Percentiles rank a stretch among this genome's conserved stretches.
These are phyloP conservation scores for Halictus rubicundus DNA, from an alignment of 1,140 invertebrate species.

Conservation along the genomic window DNA sequence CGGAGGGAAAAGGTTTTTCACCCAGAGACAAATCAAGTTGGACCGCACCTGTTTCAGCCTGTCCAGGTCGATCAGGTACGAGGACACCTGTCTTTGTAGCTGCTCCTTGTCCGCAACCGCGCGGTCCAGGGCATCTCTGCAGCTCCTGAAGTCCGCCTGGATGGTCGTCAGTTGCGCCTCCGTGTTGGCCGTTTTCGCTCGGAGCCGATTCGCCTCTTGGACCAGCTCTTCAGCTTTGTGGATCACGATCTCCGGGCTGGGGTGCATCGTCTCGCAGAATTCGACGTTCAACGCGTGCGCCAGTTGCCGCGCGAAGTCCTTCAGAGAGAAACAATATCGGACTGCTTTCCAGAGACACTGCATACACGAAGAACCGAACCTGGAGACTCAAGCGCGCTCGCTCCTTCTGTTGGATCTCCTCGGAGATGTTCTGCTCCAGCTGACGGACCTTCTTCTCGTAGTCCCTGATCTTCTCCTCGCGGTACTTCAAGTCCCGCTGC, in stretches of 20 bases:
- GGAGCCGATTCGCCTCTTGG: conserved; percentile 82
- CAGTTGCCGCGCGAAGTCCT: conserved; percentile 86
- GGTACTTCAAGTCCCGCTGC: conserved; percentile 87
- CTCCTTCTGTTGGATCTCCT: conserved; percentile 81
- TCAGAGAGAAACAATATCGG: conserved; percentile 27
- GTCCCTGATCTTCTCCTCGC: conserved; percentile 88
- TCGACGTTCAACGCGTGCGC: conserved; percentile 85
- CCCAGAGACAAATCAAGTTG: no score
- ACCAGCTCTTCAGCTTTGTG: conserved; percentile 87
- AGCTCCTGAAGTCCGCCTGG: conserved; percentile 85
- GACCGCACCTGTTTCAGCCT: conserved; percentile 81
- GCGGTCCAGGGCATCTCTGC: conserved; percentile 84
- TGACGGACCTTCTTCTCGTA: conserved; percentile 87
- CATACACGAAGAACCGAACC: conserved; percentile 31
- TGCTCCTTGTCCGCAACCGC: conserved; percentile 85
- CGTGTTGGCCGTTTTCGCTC: conserved; percentile 80
- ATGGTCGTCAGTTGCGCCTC: conserved; percentile 83
- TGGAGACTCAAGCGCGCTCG: conserved; percentile 68
- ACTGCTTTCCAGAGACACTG: no score
- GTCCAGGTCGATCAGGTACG: conserved; percentile 85
- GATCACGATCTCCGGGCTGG: conserved; percentile 85
- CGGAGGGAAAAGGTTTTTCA: no score
- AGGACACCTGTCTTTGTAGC: conserved; percentile 85
- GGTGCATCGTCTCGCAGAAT: conserved; percentile 81
- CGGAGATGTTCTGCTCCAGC: conserved; percentile 85